phyloP scores from a whole-genome alignment of 2,113 vertebrate species.

The Vanacampus margaritifer region DNA sequence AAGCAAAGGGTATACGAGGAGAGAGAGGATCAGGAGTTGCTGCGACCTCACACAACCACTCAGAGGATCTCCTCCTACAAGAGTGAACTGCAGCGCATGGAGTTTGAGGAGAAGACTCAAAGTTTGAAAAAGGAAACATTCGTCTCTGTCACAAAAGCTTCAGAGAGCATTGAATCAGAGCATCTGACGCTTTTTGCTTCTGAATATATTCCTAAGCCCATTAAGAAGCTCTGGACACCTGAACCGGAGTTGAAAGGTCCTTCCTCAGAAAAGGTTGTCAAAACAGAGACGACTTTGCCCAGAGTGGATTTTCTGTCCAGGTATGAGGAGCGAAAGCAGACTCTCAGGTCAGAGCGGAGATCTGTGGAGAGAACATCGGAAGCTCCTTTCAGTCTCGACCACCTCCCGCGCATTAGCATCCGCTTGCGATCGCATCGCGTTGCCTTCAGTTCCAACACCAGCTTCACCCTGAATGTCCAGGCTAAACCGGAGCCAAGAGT shows the following conservation, averaged over 20 bases:
- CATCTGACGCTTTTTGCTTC: constrained; percentile 71
- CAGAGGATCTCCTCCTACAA: constrained; percentile 84
- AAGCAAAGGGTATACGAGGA: constrained; percentile 87
- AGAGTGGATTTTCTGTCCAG: constrained; percentile 91
- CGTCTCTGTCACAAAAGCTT: constrained; percentile 70
- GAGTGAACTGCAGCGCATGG: constrained; percentile 84
- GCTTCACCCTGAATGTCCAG: constrained; percentile 90
- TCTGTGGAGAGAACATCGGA: constrained; percentile 82
- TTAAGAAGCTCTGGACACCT: constrained; percentile 74
- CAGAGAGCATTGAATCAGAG: constrained; percentile 74
- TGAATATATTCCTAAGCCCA: constrained; percentile 80
- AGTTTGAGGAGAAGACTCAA: constrained; percentile 84
- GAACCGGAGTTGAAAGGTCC: constrained; percentile 74
- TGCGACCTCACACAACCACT: constrained; percentile 79
- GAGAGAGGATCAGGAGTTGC: constrained; percentile 89
- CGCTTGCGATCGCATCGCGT: constrained; percentile 95
- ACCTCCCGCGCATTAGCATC: constrained; percentile 86
- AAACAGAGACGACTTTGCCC: constrained; percentile 78
- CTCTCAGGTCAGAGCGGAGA: constrained; percentile 87
- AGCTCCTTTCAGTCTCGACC: constrained; percentile 91
- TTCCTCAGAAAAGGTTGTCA: constrained; percentile 78
- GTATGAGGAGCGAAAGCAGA: constrained; percentile 92
- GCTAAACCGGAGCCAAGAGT: constrained; percentile 87
- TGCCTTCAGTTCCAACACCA: constrained; percentile 81
- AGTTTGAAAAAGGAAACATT: constrained; percentile 76